A percentile compares a stretch with the other conserved stretches of the same genome.
phyloP scores from a whole-genome alignment of 2,113 vertebrate genomes.

The Aplodontia rufa region DNA sequence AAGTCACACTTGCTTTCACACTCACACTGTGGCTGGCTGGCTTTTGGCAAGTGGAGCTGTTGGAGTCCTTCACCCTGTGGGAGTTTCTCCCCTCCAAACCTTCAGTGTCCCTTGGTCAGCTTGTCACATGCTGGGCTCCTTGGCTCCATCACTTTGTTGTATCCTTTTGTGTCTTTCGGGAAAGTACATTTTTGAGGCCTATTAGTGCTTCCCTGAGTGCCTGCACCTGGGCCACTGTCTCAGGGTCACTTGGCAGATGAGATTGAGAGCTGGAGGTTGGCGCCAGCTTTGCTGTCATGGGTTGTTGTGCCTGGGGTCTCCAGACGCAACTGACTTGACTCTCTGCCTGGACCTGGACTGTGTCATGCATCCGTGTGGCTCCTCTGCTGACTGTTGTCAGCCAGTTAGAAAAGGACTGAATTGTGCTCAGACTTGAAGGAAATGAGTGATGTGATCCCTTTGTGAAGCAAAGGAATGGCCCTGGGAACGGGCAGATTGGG shows the following conservation, averaged over 20 bases:
- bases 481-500: not conserved
- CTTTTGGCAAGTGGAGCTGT: not conserved
- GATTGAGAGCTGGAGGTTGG: not conserved
- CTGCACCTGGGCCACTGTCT: not conserved
- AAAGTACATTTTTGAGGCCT: not conserved
- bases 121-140: too few species aligned
- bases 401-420: not conserved
- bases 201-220: not conserved
- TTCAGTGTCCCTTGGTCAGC: not conserved
- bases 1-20: not conserved
- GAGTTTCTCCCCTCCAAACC: not conserved
- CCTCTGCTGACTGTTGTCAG: not conserved
- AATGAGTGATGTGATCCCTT: not conserved
- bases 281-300: not conserved
- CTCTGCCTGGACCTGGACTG: not conserved
- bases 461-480: not conserved
- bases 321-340: not conserved
- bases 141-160: not conserved
- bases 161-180: not conserved
- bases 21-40: too few species aligned
- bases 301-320: not conserved
- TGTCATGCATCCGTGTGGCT: not conserved
- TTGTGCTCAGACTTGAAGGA: not conserved
- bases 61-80: not conserved
- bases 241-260: not conserved